These are phyloP conservation scores for Umimayanthus kanabou DNA, from an alignment of 92 coral and sea anemone species.

Conservation along the genomic window DNA sequence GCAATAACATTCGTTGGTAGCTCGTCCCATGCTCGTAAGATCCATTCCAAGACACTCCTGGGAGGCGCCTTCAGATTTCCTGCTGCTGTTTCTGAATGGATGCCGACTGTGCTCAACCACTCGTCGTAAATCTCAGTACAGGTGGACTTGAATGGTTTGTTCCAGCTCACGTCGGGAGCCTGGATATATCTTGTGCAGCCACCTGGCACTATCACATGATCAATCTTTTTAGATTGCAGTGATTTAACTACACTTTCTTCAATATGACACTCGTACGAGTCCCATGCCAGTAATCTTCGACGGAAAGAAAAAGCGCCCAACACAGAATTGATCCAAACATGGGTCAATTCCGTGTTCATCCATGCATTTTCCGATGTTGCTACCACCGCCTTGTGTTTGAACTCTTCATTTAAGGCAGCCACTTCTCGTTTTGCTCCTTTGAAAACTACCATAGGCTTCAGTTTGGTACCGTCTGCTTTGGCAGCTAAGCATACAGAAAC, in stretches of 20 bases:
- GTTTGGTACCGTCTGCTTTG: conserved; percentile 66
- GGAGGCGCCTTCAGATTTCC: conserved; percentile 25
- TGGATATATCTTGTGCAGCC: too few species aligned
- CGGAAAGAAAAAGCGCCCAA: conserved; percentile 25
- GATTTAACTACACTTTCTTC: neutral
- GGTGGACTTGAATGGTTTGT: conserved; percentile 20
- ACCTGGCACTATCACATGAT: too few species aligned
- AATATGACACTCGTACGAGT: conserved; percentile 21
- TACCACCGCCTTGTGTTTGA: conserved; percentile 60
- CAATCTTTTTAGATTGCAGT: neutral
- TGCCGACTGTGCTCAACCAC: conserved; percentile 23
- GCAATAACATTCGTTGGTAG: too few species aligned
- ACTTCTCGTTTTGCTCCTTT: conserved; percentile 65
- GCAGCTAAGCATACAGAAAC: conserved; percentile 66
- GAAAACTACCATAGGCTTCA: conserved; percentile 73
- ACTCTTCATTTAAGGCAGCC: conserved; percentile 53
- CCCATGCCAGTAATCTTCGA: conserved; percentile 41
- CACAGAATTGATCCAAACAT: conserved; percentile 46
- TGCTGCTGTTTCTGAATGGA: conserved; percentile 34
- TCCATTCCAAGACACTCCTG: too few species aligned
- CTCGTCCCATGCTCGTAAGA: too few species aligned
- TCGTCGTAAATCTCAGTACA: conserved; percentile 34
- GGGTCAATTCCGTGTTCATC: conserved; percentile 61
- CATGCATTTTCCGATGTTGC: conserved; percentile 54
- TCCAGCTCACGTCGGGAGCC: neutral